phyloP scores from a whole-genome alignment of 2,888 invertebrate genomes.

The Orthonevra nobilis region DNA sequence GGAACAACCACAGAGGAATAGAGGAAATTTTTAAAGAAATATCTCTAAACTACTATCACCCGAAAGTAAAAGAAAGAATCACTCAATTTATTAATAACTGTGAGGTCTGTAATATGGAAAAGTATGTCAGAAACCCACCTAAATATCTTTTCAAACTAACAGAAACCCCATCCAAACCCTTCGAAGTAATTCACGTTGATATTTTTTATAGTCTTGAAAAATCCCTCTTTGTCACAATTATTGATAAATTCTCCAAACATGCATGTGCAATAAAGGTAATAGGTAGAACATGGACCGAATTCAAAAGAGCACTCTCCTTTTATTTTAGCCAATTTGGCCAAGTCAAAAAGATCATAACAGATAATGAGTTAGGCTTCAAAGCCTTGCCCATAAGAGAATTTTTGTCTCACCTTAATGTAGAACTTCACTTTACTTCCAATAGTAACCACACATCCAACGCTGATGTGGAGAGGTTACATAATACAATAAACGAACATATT shows the following conservation, averaged over 20 bases:
- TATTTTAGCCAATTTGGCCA: conserved; percentile 48
- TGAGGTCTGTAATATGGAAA: not conserved
- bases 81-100: conserved; percentile 1
- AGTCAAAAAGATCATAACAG: conserved; percentile 52
- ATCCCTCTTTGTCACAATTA: conserved; percentile 65
- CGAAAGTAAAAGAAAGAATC: too few relatives aligned
- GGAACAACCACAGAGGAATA: too few relatives aligned
- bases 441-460: conserved; percentile 56
- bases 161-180: not conserved
- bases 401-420: conserved; percentile 36
- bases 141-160: not conserved
- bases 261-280: conserved; percentile 66
- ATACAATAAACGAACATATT: conserved; percentile 69
- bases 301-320: conserved; percentile 43
- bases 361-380: conserved; percentile 66
- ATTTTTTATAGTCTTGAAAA: conserved; percentile 55
- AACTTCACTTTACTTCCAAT: conserved; percentile 58
- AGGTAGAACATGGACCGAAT: conserved; percentile 62
- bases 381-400: conserved; percentile 62
- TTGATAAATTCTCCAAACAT: conserved; percentile 71
- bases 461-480: conserved; percentile 56
- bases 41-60: too few relatives aligned
- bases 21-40: too few relatives aligned
- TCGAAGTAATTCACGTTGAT: conserved; percentile 66
- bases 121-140: not conserved